phyloP scores from a whole-genome alignment of 1,140 invertebrate genomes.

The Sipha flava region DNA sequence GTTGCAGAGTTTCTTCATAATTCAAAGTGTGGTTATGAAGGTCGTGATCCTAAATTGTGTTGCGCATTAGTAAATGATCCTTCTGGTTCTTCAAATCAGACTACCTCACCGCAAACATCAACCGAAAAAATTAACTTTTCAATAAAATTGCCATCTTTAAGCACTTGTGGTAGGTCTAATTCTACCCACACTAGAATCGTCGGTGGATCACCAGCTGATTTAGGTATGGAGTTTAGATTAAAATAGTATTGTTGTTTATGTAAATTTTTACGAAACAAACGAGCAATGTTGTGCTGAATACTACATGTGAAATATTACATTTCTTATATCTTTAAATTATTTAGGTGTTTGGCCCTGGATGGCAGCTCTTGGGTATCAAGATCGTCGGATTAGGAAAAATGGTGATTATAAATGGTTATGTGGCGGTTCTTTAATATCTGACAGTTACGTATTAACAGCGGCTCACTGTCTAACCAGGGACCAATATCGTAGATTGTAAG shows the following conservation, averaged over 20 bases:
- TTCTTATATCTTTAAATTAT: not conserved
- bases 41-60: constrained; percentile 48
- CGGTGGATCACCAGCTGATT: constrained; percentile 31
- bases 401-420: constrained; percentile 41
- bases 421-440: not conserved
- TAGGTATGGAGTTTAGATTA: constrained; percentile 20
- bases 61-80: constrained; percentile 41
- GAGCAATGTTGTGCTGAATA: not conserved
- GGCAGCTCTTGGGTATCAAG: constrained; percentile 43
- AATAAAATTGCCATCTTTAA: not conserved
- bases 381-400: constrained; percentile 36
- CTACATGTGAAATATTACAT: not conserved
- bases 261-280: too few relatives aligned
- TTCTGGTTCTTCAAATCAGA: too few relatives aligned
- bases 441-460: constrained; percentile 3
- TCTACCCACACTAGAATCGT: constrained; percentile 22
- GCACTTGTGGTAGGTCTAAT: not conserved
- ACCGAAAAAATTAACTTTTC: not conserved
- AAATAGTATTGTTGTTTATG: not conserved
- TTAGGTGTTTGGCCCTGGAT: constrained; percentile 50
- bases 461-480: constrained; percentile 9
- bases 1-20: constrained; percentile 40
- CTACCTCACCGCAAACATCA: too few relatives aligned
- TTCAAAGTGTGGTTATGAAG: constrained; percentile 50
- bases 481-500: constrained; percentile 32